phyloP scores from a whole-genome alignment of 2,113 vertebrate genomes.

The Dicaeum eximium region DNA sequence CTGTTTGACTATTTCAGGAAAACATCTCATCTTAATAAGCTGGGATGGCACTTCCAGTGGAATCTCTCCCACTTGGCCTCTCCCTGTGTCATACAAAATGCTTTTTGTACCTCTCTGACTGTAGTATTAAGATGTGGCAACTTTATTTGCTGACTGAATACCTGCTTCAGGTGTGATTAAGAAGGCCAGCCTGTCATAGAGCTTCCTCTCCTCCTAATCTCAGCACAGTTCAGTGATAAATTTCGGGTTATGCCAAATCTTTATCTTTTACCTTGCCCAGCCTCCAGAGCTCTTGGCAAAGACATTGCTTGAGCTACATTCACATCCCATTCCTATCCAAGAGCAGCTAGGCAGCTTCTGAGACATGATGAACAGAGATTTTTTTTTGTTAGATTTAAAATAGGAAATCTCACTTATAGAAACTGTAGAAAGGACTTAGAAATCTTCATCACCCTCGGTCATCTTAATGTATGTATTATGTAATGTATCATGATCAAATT shows the following conservation, averaged over 20 bases:
- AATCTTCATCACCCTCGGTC: neutral
- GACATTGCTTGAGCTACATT: neutral
- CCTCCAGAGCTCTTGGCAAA: neutral
- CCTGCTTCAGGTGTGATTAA: neutral
- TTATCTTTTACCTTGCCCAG: neutral
- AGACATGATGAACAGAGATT: neutral
- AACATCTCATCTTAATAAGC: neutral
- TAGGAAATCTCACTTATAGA: neutral
- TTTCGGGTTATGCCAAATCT: neutral
- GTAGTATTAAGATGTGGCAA: neutral
- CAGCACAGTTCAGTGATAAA: neutral
- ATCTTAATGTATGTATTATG: neutral
- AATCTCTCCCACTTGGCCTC: neutral
- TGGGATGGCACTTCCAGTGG: neutral
- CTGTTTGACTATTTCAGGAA: neutral
- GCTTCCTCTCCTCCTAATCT: neutral
- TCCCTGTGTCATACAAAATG: neutral
- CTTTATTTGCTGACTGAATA: neutral
- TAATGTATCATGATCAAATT: neutral
- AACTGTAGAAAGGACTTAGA: neutral
- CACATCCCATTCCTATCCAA: neutral
- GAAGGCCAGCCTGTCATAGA: neutral
- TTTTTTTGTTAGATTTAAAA: neutral
- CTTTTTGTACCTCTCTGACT: neutral
- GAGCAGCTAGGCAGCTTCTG: neutral